Conservation (phyloP, 1,140 invertebrate genomes). For the Caerostris darwini region DNA sequence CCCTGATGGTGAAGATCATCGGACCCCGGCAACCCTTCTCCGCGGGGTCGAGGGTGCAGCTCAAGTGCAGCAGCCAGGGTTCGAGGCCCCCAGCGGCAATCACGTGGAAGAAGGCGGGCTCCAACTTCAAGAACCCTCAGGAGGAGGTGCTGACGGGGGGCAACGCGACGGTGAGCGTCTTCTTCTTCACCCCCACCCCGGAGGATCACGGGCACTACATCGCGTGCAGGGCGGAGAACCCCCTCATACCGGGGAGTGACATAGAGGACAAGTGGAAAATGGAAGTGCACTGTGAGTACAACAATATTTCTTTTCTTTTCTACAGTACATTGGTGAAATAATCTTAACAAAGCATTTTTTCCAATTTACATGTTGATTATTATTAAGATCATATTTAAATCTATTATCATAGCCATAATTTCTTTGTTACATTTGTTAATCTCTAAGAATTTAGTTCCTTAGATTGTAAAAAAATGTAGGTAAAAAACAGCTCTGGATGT, state of each 20-base stretch:
- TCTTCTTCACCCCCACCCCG: slow-evolving; percentile 85
- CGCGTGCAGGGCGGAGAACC: slow-evolving; percentile 91
- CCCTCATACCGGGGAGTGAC: slow-evolving; percentile 80
- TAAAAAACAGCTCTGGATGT: too few species aligned
- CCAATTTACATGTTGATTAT: too few species aligned
- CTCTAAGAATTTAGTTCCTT: too few species aligned
- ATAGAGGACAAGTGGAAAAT: slow-evolving; percentile 77
- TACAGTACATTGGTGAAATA: too few species aligned
- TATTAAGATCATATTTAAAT: too few species aligned
- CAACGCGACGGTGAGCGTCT: slow-evolving; percentile 76
- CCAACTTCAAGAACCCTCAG: slow-evolving; percentile 68
- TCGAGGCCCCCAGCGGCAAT: slow-evolving; percentile 79
- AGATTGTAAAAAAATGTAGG: too few species aligned
- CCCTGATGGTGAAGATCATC: slow-evolving; percentile 89
- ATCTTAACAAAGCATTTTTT: too few species aligned
- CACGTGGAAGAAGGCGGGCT: slow-evolving; percentile 79
- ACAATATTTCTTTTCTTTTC: not conserved
- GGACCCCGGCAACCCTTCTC: slow-evolving; percentile 57
- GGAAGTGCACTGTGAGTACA: slow-evolving; percentile 79
- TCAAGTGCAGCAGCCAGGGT: slow-evolving; percentile 78
- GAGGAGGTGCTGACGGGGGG: slow-evolving; percentile 77
- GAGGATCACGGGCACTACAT: slow-evolving; percentile 91
- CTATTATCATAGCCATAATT: too few species aligned
- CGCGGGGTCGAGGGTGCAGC: slow-evolving; percentile 59
- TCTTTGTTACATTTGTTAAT: too few species aligned